phyloP scores from a whole-genome alignment of 92 coral and sea anemone genomes.

The Blastomussa wellsi region DNA sequence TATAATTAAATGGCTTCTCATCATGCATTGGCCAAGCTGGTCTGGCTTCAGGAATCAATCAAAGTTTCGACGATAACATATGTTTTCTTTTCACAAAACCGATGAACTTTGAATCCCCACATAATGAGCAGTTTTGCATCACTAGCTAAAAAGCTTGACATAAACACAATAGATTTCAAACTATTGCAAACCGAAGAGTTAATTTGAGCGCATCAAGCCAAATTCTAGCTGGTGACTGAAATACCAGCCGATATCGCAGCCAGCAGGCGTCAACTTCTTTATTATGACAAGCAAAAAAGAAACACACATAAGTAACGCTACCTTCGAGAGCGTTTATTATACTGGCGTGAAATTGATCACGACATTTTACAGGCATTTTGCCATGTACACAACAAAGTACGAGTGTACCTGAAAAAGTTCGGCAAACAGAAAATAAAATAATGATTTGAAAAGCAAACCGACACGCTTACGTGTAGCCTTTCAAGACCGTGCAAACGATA shows the following conservation, averaged over 20 bases:
- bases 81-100: slow-evolving; percentile 7
- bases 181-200: not conserved
- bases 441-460: slow-evolving; percentile 24
- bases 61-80: slow-evolving; percentile 8
- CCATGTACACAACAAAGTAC: slow-evolving; percentile 9
- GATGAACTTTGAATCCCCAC: slow-evolving; percentile 20
- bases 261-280: not conserved
- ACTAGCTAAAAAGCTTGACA: slow-evolving; percentile 6
- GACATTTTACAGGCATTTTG: slow-evolving; percentile 25
- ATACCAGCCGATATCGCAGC: not conserved
- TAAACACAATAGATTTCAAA: slow-evolving; percentile 16
- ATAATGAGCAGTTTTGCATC: slow-evolving; percentile 23
- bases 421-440: slow-evolving; percentile 4
- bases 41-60: slow-evolving; percentile 3
- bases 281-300: not conserved
- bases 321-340: not conserved
- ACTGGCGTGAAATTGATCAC: not conserved
- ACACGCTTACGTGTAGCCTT: not conserved
- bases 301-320: slow-evolving; percentile 9
- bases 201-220: not conserved
- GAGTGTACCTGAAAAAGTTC: not conserved
- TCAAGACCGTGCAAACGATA: not conserved
- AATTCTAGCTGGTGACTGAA: not conserved
- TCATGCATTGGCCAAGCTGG: not conserved
- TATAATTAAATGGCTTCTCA: slow-evolving; percentile 13